phyloP scores from a whole-genome alignment of 2,113 vertebrate genomes.

The Hypomesus transpacificus region DNA sequence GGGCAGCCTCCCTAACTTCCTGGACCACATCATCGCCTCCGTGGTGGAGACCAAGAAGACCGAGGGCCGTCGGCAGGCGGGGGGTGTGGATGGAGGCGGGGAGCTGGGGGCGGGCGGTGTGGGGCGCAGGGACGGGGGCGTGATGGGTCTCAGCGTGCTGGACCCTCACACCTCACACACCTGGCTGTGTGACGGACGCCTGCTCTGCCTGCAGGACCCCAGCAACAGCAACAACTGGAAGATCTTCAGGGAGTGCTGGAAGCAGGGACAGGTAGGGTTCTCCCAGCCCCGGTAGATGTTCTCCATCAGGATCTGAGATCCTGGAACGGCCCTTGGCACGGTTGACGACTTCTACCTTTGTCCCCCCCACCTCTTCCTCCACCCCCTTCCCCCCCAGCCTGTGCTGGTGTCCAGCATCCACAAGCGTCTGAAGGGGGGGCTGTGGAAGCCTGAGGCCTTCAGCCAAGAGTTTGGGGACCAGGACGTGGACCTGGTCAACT shows the following conservation, averaged over 20 bases:
- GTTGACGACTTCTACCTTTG: too few species aligned
- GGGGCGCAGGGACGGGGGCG: conserved; percentile 78
- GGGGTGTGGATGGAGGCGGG: conserved; percentile 74
- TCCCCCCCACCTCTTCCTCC: not conserved
- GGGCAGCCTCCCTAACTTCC: conserved; percentile 91
- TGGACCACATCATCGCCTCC: conserved; percentile 98
- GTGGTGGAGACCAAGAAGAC: conserved; percentile 99
- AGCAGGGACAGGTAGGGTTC: conserved; percentile 92
- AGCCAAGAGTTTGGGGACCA: conserved; percentile 97
- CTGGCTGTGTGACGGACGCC: conserved; percentile 96
- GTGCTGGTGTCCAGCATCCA: conserved; percentile 97
- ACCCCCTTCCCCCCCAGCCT: conserved; percentile 71
- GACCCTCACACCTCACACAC: conserved; percentile 97
- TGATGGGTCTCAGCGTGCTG: conserved; percentile 94
- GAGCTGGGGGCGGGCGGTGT: conserved; percentile 81
- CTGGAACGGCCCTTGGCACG: too few species aligned
- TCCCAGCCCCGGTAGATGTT: not conserved
- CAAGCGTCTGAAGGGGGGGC: conserved; percentile 84
- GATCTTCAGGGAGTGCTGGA: conserved; percentile 99
- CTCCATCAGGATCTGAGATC: too few species aligned
- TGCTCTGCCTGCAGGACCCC: conserved; percentile 96
- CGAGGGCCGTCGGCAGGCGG: conserved; percentile 72
- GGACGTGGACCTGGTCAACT: conserved; percentile 98
- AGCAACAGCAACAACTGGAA: conserved; percentile 99
- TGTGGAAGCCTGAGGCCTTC: conserved; percentile 96